Conservation (phyloP, 2,888 invertebrate species). For the Galerucella calmariensis region DNA sequence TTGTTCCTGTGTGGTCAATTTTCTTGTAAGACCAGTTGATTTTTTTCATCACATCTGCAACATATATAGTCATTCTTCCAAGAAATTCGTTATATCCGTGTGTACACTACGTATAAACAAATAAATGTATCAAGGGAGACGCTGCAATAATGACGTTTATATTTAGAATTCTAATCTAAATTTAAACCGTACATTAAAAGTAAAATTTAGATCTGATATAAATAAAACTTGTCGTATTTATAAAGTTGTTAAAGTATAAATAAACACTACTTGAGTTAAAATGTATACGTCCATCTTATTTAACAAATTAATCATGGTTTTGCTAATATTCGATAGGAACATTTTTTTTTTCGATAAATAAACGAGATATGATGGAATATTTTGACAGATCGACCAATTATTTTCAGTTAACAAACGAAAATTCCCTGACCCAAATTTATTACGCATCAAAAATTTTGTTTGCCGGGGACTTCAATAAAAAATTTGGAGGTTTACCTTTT, state of each 20-base stretch:
- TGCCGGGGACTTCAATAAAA: background rate
- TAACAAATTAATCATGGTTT: background rate
- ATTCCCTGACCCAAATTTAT: slow-evolving; percentile 8
- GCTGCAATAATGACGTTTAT: slow-evolving; percentile 29
- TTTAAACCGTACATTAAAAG: slow-evolving; percentile 27
- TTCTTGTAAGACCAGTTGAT: background rate
- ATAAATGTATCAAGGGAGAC: slow-evolving; percentile 29
- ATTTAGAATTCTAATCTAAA: slow-evolving; percentile 31
- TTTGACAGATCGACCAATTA: background rate
- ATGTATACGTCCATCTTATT: slow-evolving; percentile 17
- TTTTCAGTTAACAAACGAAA: background rate
- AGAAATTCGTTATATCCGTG: slow-evolving; percentile 18
- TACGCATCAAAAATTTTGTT: slow-evolving; percentile 5
- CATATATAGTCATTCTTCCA: slow-evolving; percentile 3
- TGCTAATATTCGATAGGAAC: background rate
- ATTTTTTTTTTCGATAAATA: background rate
- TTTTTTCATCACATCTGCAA: slow-evolving; percentile 4
- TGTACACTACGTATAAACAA: slow-evolving; percentile 31
- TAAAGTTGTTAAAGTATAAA: slow-evolving; percentile 31
- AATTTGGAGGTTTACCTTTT: background rate
- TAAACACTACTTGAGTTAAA: slow-evolving; percentile 19
- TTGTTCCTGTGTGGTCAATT: background rate
- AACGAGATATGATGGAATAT: background rate
- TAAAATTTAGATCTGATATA: slow-evolving; percentile 36
- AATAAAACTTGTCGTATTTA: slow-evolving; percentile 36